phyloP scores from a whole-genome alignment of 2,888 invertebrate species.

The Spatulosminthurus flaviceps region DNA sequence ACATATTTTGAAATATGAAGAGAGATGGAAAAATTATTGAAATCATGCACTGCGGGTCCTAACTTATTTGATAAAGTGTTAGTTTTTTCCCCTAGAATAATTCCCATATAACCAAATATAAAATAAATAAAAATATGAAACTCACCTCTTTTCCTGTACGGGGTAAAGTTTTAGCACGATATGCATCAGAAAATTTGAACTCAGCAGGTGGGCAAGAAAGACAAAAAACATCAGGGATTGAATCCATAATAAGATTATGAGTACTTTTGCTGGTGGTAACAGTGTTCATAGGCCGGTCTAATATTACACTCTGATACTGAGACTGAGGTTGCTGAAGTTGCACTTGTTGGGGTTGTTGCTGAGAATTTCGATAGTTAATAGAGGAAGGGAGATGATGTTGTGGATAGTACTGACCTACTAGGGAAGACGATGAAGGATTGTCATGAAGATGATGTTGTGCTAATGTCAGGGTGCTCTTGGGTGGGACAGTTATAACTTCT shows the following conservation, averaged over 20 bases:
- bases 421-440: slow-evolving; percentile 45
- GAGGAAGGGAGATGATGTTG: slow-evolving; percentile 43
- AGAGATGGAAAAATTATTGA: no score
- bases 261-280: slow-evolving; percentile 61
- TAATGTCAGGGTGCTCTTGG: slow-evolving; percentile 54
- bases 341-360: slow-evolving; percentile 10
- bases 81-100: no score
- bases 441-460: slow-evolving; percentile 49
- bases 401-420: slow-evolving; percentile 31
- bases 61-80: no score
- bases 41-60: no score
- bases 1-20: no score
- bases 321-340: slow-evolving; percentile 41
- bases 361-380: slow-evolving; percentile 2
- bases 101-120: no score
- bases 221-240: slow-evolving; percentile 64
- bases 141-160: slow-evolving; percentile 64
- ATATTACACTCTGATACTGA: background rate
- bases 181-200: slow-evolving; percentile 64
- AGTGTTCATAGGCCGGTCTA: slow-evolving; percentile 32
- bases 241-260: slow-evolving; percentile 61
- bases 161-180: slow-evolving; percentile 64
- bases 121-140: no score
- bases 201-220: slow-evolving; percentile 64
- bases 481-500: slow-evolving; percentile 62